A percentile compares a stretch with the other conserved stretches of the same genome.
Evolutionary conservation across 2,797 vertebrate species (phyloP).

Genomic region (Lepidocolaptes lacrymiger): DNA sequence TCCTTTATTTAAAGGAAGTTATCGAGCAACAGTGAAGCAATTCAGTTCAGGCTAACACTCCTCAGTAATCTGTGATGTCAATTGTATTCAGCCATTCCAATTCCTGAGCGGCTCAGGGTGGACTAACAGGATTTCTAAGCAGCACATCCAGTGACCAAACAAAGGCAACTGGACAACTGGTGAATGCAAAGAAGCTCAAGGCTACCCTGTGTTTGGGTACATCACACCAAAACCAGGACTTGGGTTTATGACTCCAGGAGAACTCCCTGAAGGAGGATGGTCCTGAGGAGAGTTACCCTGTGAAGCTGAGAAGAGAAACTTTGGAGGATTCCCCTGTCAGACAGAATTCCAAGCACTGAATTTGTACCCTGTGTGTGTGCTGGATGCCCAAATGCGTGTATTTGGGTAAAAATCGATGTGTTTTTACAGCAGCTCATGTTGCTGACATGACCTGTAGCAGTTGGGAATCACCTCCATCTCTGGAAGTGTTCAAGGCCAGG

Average conservation of each 20-base stretch:
- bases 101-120: background rate
- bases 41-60: background rate
- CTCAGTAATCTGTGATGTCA: background rate
- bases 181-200: background rate
- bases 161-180: background rate
- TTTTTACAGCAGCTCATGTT: background rate
- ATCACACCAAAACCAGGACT: background rate
- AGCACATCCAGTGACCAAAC: background rate
- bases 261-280: background rate
- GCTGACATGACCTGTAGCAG: background rate
- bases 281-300: background rate
- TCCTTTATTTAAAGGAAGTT: constrained; percentile 28
- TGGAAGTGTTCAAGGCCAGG: background rate
- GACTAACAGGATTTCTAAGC: background rate
- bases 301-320: background rate
- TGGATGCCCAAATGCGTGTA: background rate
- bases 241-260: background rate
- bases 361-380: background rate
- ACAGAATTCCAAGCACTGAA: background rate
- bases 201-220: background rate
- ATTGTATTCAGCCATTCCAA: background rate
- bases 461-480: background rate
- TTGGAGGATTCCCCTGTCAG: accelerated
- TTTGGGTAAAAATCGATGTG: background rate
- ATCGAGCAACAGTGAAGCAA: background rate